Percentiles rank a stretch among this genome's conserved stretches.
These are phyloP conservation scores for Leptinotarsa lineolata DNA, from an alignment of 1,140 invertebrate species.

Conservation along the genomic window DNA sequence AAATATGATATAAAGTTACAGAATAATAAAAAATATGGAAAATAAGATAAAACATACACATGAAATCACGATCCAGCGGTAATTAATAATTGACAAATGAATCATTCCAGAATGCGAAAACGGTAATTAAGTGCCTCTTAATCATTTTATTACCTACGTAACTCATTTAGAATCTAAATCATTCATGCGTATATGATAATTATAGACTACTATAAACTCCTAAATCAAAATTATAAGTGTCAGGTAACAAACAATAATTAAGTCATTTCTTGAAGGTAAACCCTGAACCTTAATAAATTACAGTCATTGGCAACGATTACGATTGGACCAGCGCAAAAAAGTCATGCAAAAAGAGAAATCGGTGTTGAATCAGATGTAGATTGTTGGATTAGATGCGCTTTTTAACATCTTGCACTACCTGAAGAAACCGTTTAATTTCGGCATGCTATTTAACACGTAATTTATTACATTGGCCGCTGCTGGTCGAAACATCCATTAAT, in stretches of 20 bases:
- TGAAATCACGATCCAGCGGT: not conserved
- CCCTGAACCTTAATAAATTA: not conserved
- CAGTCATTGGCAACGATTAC: conserved; percentile 5
- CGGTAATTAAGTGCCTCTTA: not conserved
- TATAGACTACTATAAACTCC: conserved; percentile 9
- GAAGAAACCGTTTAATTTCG: not conserved
- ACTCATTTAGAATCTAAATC: conserved; percentile 8
- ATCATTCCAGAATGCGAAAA: not conserved
- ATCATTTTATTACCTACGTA: conserved; percentile 1
- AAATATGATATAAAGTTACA: no score
- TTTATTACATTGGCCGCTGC: no score
- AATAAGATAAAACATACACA: no score
- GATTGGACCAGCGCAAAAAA: conserved; percentile 3
- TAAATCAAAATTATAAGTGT: conserved; percentile 15
- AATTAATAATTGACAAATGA: conserved; percentile 1
- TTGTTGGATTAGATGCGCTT: not conserved
- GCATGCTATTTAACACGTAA: no score
- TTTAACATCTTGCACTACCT: not conserved
- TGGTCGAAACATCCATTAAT: no score
- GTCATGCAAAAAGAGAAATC: not conserved
- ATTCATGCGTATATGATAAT: conserved; percentile 15
- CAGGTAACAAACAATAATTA: conserved; percentile 20
- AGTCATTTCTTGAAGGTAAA: conserved; percentile 12
- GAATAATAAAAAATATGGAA: no score
- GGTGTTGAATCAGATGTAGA: not conserved